Evolutionary conservation across 2,888 invertebrate genomes (phyloP).

Genomic region (Agrochola macilenta): DNA sequence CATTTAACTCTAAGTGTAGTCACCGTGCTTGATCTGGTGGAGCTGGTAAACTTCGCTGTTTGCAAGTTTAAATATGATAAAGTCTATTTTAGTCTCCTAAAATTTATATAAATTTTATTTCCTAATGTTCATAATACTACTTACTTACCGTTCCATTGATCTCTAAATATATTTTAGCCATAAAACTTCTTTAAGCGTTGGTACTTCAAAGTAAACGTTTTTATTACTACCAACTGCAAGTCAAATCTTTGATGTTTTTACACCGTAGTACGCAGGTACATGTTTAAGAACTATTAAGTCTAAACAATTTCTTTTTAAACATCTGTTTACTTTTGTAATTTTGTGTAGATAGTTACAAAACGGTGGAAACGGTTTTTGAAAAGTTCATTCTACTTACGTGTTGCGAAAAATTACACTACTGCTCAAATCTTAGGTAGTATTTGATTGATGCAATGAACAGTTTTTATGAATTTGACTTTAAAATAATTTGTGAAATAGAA

Average conservation of each 20-base stretch:
- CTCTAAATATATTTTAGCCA: constrained; percentile 33
- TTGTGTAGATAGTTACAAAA: neutral
- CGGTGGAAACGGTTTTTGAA: neutral
- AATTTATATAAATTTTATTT: constrained; percentile 5
- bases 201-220: constrained; percentile 57
- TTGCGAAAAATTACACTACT: neutral
- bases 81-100: neutral
- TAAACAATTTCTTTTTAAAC: neutral
- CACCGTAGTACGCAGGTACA: constrained; percentile 13
- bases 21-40: neutral
- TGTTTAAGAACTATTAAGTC: constrained; percentile 12
- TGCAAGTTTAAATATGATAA: neutral
- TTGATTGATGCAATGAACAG: neutral
- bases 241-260: constrained; percentile 54
- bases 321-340: neutral
- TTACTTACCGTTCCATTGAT: constrained; percentile 36
- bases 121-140: constrained; percentile 11
- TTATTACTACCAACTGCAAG: constrained; percentile 21
- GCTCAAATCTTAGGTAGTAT: neutral
- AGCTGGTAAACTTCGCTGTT: too few relatives aligned
- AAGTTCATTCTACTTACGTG: neutral
- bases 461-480: neutral
- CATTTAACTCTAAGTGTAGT: neutral
- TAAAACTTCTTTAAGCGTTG: constrained; percentile 33
- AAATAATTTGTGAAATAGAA: neutral